A percentile compares a stretch with the other conserved stretches of the same genome.
phyloP scores from a whole-genome alignment of 1,140 invertebrate genomes.

The Anagrus nilaparvatae region DNA sequence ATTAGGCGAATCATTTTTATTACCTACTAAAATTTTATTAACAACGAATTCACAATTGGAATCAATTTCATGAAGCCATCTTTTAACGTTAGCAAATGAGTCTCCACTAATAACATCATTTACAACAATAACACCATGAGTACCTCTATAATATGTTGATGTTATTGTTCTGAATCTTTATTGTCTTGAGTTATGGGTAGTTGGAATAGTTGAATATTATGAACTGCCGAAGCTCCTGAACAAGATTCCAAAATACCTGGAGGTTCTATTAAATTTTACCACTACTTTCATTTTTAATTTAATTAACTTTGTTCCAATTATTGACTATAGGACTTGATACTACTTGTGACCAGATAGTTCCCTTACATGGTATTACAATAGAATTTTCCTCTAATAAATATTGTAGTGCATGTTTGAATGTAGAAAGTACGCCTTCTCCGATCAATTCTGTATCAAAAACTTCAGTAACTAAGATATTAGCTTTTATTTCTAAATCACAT shows the following conservation, averaged over 20 bases:
- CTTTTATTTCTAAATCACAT: constrained; percentile 67
- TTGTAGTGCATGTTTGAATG: constrained; percentile 83
- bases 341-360: constrained; percentile 79
- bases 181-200: constrained; percentile 63
- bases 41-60: constrained; percentile 97
- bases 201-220: constrained; percentile 87
- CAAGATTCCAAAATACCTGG: constrained; percentile 46
- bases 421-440: constrained; percentile 85
- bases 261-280: constrained; percentile 42
- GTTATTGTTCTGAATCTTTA: constrained; percentile 95
- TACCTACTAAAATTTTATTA: constrained; percentile 98
- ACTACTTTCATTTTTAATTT: constrained; percentile 50
- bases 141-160: constrained; percentile 91
- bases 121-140: constrained; percentile 97
- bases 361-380: constrained; percentile 78
- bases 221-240: constrained; percentile 66
- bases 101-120: constrained; percentile 99
- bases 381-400: constrained; percentile 72
- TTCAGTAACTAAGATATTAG: constrained; percentile 94
- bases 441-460: constrained; percentile 98
- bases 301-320: constrained; percentile 69
- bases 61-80: constrained; percentile 97
- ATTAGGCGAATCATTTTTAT: constrained; percentile 97
- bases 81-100: constrained; percentile 97
- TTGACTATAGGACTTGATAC: constrained; percentile 65